Conservation (phyloP, 2,113 vertebrate species). For the Platichthys stellatus region DNA sequence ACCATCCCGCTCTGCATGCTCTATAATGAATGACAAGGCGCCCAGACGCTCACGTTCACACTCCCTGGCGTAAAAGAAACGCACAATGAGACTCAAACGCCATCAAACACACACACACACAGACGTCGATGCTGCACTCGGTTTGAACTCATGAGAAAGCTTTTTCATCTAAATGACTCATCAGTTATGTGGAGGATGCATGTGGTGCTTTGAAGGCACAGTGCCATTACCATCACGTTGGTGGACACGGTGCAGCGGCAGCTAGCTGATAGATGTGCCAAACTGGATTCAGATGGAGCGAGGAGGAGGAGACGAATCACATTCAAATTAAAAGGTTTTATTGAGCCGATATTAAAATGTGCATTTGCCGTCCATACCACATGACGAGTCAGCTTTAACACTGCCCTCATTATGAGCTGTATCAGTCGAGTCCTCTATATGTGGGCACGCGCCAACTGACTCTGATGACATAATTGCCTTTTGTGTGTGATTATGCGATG, state of each 20-base stretch:
- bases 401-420: conserved; percentile 34
- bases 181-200: conserved; percentile 60
- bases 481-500: conserved; percentile 25
- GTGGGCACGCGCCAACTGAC: neutral
- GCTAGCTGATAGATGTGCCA: conserved; percentile 48
- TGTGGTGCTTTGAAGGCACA: conserved; percentile 29
- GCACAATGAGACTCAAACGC: conserved; percentile 18
- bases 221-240: conserved; percentile 55
- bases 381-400: conserved; percentile 5
- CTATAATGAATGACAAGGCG: conserved; percentile 43
- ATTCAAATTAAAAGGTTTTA: conserved; percentile 69
- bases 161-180: conserved; percentile 68
- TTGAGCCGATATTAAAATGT: conserved; percentile 33
- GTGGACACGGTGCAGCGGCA: conserved; percentile 17
- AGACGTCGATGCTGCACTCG: conserved; percentile 29
- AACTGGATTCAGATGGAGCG: neutral
- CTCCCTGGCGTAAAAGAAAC: neutral
- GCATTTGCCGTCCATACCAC: neutral
- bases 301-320: conserved; percentile 22
- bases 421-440: conserved; percentile 26
- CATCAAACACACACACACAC: conserved; percentile 7
- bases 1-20: conserved; percentile 16
- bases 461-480: conserved; percentile 18
- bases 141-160: conserved; percentile 57
- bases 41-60: conserved; percentile 27